Base-by-base conservation (phyloP, 2,113 vertebrate genomes). In the Pygoscelis adeliae region DNA sequence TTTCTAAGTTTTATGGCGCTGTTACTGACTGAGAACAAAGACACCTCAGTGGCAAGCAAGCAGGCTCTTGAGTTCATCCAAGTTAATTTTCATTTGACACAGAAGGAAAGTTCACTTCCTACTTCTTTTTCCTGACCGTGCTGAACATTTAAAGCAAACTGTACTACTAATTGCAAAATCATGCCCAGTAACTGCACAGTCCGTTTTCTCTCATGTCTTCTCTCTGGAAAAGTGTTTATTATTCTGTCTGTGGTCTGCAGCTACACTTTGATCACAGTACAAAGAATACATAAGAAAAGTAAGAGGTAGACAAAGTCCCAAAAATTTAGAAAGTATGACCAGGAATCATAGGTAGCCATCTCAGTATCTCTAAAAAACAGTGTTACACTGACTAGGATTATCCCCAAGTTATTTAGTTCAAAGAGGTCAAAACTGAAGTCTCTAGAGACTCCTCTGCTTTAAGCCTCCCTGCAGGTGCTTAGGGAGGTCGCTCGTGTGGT, bases 81-180 rank as follows among this genome's bases (percentile, higher is more conserved):
- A 94, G 30, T 38, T 79, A 59, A 85, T 87, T 95, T 89, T 96
- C 73, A 85, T 52, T 72, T 85, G 40, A 93, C 77, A 89, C 30
- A 61, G 69, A 80, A 8, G 8, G 52, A 89, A 92, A 87, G 74
- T 40, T 94, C 58, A 80, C 38, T 87, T 94, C 50, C 81, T 92
- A 84, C n/a, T 95, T 78, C 38, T 91, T 58, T 67, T 83, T 58
- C 44, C 65, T 36, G 47, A 85, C 44, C 6, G 2, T 16, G 25
- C 47, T 49, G 29, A 87, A 90, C 47, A 72, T 44, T 72, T 82
- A 91, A 91, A 96, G 40, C 27, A 56, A 83, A 87, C 34, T 13
- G 25, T 27, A 92, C 38, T 81, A 83, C 44, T 56, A 59, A 62
- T 16, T 67, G 23, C 59, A 96, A 91, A 70, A 84, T 58, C 80